These are phyloP conservation scores for Ophiothrix spiculata DNA, from an alignment of 35 echinoderm and acorn worm species.

Conservation along the genomic window DNA sequence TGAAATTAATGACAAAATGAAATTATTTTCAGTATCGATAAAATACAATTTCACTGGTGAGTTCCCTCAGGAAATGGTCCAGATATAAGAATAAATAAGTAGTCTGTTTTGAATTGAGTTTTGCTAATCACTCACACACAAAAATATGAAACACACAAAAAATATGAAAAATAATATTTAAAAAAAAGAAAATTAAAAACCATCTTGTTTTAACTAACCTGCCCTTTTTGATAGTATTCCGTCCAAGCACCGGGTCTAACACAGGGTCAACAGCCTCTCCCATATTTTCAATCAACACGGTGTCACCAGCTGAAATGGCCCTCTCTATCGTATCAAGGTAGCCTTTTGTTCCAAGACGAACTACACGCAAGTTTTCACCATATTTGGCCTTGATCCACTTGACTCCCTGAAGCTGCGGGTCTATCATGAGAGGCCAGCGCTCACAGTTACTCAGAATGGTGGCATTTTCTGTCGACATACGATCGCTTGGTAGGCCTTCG, in stretches of 20 bases:
- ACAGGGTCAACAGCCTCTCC: background rate
- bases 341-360: conserved; percentile 49
- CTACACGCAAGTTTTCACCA: conserved; percentile 71
- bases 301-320: background rate
- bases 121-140: background rate
- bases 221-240: conserved; percentile 81
- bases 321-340: conserved; percentile 92
- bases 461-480: conserved; percentile 93
- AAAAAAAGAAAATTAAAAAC: background rate
- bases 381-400: conserved; percentile 99
- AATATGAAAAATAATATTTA: background rate
- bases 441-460: conserved; percentile 96
- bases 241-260: background rate
- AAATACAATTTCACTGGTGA: background rate
- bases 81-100: too few relatives aligned
- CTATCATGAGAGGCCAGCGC: conserved; percentile 99
- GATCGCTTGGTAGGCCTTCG: conserved; percentile 87
- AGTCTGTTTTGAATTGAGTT: background rate
- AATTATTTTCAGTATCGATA: background rate
- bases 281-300: background rate
- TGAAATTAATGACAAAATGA: too few relatives aligned
- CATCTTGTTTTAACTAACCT: conserved; percentile 6
- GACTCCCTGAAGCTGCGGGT: conserved; percentile 94
- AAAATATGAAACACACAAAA: background rate
- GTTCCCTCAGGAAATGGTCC: background rate